Evolutionary conservation across 1,140 invertebrate genomes (phyloP).

Genomic region (Stenopsyche tienmushanensis): DNA sequence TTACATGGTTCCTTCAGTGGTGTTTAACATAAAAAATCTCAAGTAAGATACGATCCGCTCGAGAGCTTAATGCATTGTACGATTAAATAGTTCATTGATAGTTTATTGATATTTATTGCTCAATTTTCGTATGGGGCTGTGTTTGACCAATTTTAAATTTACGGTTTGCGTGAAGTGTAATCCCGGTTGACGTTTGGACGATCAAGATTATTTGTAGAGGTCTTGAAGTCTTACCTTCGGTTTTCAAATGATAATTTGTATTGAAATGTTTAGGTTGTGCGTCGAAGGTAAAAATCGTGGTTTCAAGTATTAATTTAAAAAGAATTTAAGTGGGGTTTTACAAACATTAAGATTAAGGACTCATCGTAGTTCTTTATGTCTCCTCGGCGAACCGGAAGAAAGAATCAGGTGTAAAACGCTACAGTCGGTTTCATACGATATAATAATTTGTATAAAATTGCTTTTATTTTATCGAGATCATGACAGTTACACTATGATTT

Average conservation of each 20-base stretch:
- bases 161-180: too few species aligned
- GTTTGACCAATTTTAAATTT: too few species aligned
- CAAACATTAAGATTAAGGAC: constrained; percentile 25
- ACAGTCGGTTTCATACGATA: background rate
- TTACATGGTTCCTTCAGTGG: constrained; percentile 12
- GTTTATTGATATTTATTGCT: too few species aligned
- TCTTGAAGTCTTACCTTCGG: background rate
- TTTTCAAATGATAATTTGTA: too few species aligned
- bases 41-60: too few species aligned
- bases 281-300: too few species aligned
- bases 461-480: background rate
- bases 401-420: constrained; percentile 23
- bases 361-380: constrained; percentile 13
- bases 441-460: background rate
- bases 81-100: too few species aligned
- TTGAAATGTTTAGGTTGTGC: too few species aligned
- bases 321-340: constrained; percentile 5
- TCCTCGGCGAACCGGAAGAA: constrained; percentile 18
- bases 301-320: too few species aligned
- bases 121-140: too few species aligned
- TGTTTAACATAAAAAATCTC: background rate
- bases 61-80: too few species aligned
- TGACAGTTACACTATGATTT: background rate
- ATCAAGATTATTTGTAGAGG: background rate
- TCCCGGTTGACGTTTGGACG: too few species aligned